These are phyloP conservation scores for Trachelus stipa DNA, from an alignment of 2,888 invertebrate species.

Conservation along the genomic window DNA sequence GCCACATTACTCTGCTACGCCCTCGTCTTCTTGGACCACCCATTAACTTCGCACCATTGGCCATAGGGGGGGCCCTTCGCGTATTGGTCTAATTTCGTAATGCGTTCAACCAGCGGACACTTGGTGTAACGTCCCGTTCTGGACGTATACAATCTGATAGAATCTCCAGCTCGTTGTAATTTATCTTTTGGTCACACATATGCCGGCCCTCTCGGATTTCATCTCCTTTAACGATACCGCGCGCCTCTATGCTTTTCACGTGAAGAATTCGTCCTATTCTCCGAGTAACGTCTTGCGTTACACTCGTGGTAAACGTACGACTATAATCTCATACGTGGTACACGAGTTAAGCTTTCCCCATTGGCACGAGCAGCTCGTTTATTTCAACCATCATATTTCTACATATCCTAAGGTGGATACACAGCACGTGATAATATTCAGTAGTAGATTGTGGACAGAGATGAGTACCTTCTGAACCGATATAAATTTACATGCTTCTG, in stretches of 20 bases:
- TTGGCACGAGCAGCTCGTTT: not conserved
- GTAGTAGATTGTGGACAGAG: not conserved
- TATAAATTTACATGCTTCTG: not conserved
- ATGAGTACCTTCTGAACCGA: not conserved
- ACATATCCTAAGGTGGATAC: not conserved
- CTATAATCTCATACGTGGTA: not conserved
- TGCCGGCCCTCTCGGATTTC: conserved; percentile 19
- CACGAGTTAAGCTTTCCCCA: not conserved
- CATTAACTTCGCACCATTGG: conserved; percentile 34
- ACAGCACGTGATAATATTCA: not conserved
- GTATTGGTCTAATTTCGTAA: conserved; percentile 45
- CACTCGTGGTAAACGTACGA: not conserved
- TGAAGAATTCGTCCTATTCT: not conserved
- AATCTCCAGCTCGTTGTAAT: conserved; percentile 32
- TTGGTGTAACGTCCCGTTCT: conserved; percentile 16
- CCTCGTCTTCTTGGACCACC: conserved; percentile 19
- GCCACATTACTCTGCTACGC: conserved; percentile 25
- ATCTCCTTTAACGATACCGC: conserved; percentile 18
- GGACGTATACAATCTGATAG: conserved; percentile 22
- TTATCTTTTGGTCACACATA: conserved; percentile 26
- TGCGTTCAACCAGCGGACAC: conserved; percentile 30
- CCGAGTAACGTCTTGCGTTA: not conserved
- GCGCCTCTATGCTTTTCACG: conserved; percentile 11
- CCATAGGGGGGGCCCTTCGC: conserved; percentile 15
- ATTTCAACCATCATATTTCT: not conserved